Conservation (phyloP, 2,113 vertebrate species). For the Columba janthina region DNA sequence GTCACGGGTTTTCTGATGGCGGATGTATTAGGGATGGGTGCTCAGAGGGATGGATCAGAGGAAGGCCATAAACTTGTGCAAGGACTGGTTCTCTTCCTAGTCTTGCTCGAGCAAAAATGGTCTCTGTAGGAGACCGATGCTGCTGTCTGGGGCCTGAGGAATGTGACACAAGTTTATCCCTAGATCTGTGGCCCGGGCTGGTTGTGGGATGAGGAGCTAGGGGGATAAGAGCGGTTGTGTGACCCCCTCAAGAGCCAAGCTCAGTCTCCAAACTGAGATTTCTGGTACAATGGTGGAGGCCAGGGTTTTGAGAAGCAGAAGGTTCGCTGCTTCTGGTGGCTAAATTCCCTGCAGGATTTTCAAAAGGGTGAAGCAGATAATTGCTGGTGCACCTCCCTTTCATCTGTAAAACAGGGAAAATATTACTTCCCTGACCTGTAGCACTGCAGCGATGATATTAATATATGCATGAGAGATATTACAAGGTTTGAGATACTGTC, state of each 20-base stretch:
- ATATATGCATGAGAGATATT: background rate
- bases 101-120: background rate
- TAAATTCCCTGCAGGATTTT: background rate
- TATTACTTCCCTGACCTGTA: background rate
- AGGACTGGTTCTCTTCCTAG: background rate
- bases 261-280: background rate
- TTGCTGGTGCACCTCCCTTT: background rate
- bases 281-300: background rate
- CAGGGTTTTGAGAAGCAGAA: background rate
- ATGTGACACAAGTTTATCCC: background rate
- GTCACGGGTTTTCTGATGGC: background rate
- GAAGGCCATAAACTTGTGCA: background rate
- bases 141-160: background rate
- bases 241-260: background rate
- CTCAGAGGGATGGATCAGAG: background rate
- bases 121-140: background rate
- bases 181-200: background rate
- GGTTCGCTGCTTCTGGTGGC: background rate
- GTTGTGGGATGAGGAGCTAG: background rate
- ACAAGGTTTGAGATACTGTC: background rate
- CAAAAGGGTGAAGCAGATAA: background rate
- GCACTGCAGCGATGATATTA: background rate
- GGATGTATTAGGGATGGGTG: background rate
- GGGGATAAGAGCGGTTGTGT: background rate
- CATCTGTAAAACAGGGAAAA: background rate